phyloP scores from a whole-genome alignment of 2,797 vertebrate species.

The Argyrosomus regius region DNA sequence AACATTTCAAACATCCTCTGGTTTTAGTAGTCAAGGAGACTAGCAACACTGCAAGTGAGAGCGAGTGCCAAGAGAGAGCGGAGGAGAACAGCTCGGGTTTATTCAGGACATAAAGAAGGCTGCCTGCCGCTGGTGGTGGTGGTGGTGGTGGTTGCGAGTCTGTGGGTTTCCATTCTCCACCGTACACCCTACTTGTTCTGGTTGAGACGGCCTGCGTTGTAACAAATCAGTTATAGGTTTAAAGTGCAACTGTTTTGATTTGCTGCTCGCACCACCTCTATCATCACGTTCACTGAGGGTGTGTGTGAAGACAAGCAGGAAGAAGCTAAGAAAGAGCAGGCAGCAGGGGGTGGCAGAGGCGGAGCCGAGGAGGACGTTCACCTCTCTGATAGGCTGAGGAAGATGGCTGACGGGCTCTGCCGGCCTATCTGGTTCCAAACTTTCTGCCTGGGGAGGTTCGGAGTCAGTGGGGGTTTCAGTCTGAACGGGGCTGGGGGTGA shows the following conservation, averaged over 20 bases:
- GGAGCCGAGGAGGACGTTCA: slow-evolving; percentile 76
- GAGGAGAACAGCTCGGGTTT: slow-evolving; percentile 48
- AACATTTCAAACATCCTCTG: slow-evolving; percentile 18
- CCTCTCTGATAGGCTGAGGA: slow-evolving; percentile 82
- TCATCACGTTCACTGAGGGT: slow-evolving; percentile 28
- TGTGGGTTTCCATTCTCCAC: slow-evolving; percentile 38
- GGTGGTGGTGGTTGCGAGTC: slow-evolving; percentile 36
- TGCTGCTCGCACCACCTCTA: slow-evolving; percentile 55
- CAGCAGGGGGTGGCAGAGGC: slow-evolving; percentile 42
- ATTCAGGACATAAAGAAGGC: slow-evolving; percentile 46
- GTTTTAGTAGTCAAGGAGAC: slow-evolving; percentile 58
- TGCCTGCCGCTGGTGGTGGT: slow-evolving; percentile 21
- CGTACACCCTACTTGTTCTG: slow-evolving; percentile 20
- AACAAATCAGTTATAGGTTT: slow-evolving; percentile 33
- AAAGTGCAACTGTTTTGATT: background rate
- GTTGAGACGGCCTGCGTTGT: slow-evolving; percentile 3
- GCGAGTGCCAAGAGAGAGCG: slow-evolving; percentile 41
- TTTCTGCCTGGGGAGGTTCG: slow-evolving; percentile 61
- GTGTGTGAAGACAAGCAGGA: slow-evolving; percentile 74
- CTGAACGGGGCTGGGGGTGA: slow-evolving; percentile 45
- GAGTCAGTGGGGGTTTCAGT: slow-evolving; percentile 60
- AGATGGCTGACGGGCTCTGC: slow-evolving; percentile 66
- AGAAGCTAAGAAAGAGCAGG: slow-evolving; percentile 74
- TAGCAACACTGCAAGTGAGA: slow-evolving; percentile 47
- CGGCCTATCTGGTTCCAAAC: slow-evolving; percentile 60